These are phyloP conservation scores for Aphelocoma californica DNA, from an alignment of 2,797 vertebrate genomes.

Conservation along the genomic window DNA sequence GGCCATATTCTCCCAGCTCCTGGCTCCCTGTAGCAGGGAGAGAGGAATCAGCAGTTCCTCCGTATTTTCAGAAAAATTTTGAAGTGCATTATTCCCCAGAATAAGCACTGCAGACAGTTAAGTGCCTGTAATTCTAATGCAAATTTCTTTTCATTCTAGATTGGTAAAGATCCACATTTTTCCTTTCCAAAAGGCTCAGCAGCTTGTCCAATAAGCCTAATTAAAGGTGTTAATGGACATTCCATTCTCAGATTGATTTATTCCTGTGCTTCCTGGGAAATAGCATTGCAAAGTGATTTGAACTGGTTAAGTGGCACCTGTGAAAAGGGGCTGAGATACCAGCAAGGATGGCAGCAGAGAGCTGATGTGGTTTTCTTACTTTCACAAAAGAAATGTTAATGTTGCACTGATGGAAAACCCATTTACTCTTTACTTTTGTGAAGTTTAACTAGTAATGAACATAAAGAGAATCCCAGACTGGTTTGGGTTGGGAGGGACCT, in stretches of 20 bases:
- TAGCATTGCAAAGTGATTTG: not conserved
- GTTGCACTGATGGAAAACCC: not conserved
- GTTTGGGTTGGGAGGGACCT: not conserved
- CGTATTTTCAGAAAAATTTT: not conserved
- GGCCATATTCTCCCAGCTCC: not conserved
- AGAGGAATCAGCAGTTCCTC: not conserved
- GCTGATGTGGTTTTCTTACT: not conserved
- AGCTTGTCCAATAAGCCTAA: not conserved
- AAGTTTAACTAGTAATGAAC: fast-evolving
- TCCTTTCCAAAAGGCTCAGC: not conserved
- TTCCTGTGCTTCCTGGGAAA: not conserved
- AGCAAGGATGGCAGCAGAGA: not conserved
- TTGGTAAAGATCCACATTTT: not conserved
- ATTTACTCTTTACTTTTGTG: fast-evolving
- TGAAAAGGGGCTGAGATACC: not conserved
- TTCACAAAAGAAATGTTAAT: not conserved
- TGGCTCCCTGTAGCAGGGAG: not conserved
- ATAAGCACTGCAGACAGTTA: not conserved
- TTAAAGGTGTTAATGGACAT: not conserved
- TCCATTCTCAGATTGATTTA: not conserved
- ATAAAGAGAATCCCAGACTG: fast-evolving
- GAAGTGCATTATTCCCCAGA: not conserved
- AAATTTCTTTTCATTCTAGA: not conserved
- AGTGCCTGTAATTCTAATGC: not conserved
- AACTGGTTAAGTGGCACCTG: not conserved